Percentiles rank a stretch among this genome's conserved stretches.
phyloP scores from a whole-genome alignment of 1,140 invertebrate genomes.

The Plectrocnemia conspersa region DNA sequence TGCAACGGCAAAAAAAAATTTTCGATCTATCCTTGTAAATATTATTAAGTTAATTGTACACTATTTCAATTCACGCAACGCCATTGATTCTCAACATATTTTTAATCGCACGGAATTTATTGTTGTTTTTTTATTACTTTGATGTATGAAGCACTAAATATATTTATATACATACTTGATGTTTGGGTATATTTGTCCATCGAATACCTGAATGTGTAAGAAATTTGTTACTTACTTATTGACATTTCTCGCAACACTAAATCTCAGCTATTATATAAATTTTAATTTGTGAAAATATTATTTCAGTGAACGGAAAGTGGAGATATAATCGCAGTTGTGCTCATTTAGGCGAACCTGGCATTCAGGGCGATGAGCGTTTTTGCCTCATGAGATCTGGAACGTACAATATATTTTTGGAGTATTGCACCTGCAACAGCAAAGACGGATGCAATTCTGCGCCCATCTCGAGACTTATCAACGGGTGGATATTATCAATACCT shows the following conservation, averaged over 20 bases:
- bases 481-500: too few species aligned
- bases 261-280: background rate
- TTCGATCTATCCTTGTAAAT: too few species aligned
- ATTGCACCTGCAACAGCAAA: slow-evolving; percentile 89
- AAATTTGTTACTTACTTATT: background rate
- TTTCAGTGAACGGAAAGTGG: slow-evolving; percentile 84
- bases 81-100: too few species aligned
- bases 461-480: slow-evolving; percentile 16
- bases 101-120: too few species aligned
- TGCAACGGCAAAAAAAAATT: too few species aligned
- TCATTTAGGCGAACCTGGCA: slow-evolving; percentile 83
- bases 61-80: too few species aligned
- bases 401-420: slow-evolving; percentile 90
- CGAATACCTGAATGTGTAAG: background rate
- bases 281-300: slow-evolving; percentile 23
- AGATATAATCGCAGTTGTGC: slow-evolving; percentile 85
- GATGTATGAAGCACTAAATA: too few species aligned
- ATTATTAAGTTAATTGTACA: too few species aligned
- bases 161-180: too few species aligned
- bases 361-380: slow-evolving; percentile 83
- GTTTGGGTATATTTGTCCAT: too few species aligned
- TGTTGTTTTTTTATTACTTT: too few species aligned
- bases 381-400: slow-evolving; percentile 87
- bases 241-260: too few species aligned
- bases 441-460: slow-evolving; percentile 77